Base-by-base conservation (phyloP, 2,888 invertebrate species). In the Pilophorus perplexus region DNA sequence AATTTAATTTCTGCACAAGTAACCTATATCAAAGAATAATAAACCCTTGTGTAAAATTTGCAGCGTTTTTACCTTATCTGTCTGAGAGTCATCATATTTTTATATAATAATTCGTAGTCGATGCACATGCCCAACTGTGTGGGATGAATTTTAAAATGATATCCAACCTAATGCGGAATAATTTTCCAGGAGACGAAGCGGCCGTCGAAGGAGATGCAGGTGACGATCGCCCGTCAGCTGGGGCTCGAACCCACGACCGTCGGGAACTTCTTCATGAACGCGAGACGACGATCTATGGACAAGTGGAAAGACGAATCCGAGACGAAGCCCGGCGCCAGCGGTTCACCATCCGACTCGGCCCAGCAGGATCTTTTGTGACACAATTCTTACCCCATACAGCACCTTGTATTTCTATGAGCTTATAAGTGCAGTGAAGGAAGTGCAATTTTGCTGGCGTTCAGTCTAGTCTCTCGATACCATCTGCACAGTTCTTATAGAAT, bases 231-330 rank as follows among this genome's bases (percentile, higher is more conserved):
- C 25, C 84, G 97, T 73, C 97, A 98, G 78, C 82, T 98, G 74
- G 96, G 97, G 70, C 83, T 98, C 72, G 96, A 97, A 77, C 95
- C 97, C 62, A 95, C 95, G 64, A 98, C 98, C 10, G 97, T 98
- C 67, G 97, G 98, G 55, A 99, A 99, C 79, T 99, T 99, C 84
- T 99, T 99, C 82, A 99, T 99, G 99, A 99, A 99, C 79, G 99
- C 99, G n/a, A 84, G 98, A 68, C 85, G 99, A 73, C 85, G 99
- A 72, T 92, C 92, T 2, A 92, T 92, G 91, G 98, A 98, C 80
- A 98, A 97, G 76, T 98, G 97, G 96, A 90, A 93, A 78, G 96
- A 96, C 76, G 94, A 95, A 75, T 93, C 89, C 73, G 88, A 87
- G 60, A 85, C 86, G 72, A 77, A 80, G 70, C 77, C 79, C 54